These are phyloP conservation scores for Tetragonisca angustula DNA, from an alignment of 2,888 invertebrate species.

Conservation along the genomic window DNA sequence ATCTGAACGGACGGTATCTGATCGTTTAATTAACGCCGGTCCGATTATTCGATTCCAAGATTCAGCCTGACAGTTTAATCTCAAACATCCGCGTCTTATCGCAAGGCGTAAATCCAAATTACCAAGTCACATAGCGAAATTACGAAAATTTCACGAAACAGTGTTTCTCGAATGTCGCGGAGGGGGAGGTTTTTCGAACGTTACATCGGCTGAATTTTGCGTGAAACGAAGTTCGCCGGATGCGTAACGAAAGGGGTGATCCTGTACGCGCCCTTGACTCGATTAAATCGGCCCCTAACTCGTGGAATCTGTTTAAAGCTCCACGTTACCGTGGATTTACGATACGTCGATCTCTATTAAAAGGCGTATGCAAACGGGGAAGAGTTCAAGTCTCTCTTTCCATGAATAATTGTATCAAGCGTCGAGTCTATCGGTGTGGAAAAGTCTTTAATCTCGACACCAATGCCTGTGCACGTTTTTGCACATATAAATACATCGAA, in stretches of 20 bases:
- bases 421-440: background rate
- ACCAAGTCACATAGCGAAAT: background rate
- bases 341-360: slow-evolving; percentile 39
- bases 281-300: slow-evolving; percentile 26
- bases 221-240: background rate
- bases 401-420: slow-evolving; percentile 26
- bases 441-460: slow-evolving; percentile 18
- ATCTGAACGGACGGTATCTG: background rate
- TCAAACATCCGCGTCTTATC: background rate
- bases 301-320: slow-evolving; percentile 8
- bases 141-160: background rate
- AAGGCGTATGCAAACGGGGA: slow-evolving; percentile 17
- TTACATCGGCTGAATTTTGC: background rate
- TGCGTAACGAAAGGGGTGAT: background rate
- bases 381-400: slow-evolving; percentile 23
- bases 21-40: background rate
- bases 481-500: background rate
- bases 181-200: no score
- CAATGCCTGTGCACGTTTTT: background rate
- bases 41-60: background rate
- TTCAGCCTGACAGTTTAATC: background rate
- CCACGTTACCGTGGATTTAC: slow-evolving; percentile 11
- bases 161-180: background rate
- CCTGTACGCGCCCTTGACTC: slow-evolving; percentile 12
- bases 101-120: background rate